Evolutionary conservation across 1,140 invertebrate genomes (phyloP).

Genomic region (Drosophila rufa): DNA sequence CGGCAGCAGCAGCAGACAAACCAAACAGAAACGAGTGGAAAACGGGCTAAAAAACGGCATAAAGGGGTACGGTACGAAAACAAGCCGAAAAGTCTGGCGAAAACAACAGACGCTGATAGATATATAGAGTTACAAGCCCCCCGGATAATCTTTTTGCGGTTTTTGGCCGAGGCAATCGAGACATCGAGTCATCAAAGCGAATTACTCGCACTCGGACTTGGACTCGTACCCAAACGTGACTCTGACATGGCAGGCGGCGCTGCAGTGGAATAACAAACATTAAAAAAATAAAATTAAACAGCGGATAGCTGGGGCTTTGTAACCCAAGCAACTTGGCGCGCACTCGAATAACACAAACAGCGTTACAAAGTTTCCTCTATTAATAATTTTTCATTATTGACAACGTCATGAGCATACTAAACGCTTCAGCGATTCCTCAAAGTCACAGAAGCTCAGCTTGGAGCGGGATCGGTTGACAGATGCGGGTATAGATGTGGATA

Average conservation of each 20-base stretch:
- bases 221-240: constrained; percentile 30
- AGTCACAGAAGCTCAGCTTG: constrained; percentile 8
- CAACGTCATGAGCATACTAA: constrained; percentile 47
- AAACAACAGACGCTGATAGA: constrained; percentile 16
- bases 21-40: not conserved
- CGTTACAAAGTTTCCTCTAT: constrained; percentile 47
- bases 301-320: constrained; percentile 19
- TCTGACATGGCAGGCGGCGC: constrained; percentile 30
- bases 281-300: constrained; percentile 7
- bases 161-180: constrained; percentile 37
- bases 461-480: constrained; percentile 10
- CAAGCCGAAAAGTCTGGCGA: constrained; percentile 14
- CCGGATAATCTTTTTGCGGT: constrained; percentile 38
- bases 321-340: constrained; percentile 42
- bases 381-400: constrained; percentile 56
- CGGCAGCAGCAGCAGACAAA: not conserved
- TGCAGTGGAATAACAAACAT: constrained; percentile 29
- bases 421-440: constrained; percentile 46
- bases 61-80: not conserved
- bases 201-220: constrained; percentile 16
- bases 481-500: constrained; percentile 2
- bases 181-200: constrained; percentile 38
- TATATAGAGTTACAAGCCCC: constrained; percentile 38
- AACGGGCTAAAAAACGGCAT: not conserved
- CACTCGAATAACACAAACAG: constrained; percentile 56